Conservation (phyloP, 2,113 vertebrate species). For the Corythoichthys haematopterus region DNA sequence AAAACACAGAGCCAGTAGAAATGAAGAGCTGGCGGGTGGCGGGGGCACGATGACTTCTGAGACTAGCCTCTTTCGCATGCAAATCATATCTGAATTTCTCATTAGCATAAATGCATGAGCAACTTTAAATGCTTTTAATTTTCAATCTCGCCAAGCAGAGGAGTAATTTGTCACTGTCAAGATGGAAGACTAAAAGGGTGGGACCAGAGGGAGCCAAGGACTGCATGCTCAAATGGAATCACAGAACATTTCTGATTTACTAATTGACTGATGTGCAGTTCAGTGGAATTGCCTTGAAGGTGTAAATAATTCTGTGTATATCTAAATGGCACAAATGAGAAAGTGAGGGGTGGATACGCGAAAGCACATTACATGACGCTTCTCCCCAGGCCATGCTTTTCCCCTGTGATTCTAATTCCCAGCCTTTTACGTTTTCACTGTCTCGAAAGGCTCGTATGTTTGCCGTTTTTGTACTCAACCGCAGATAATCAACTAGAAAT, state of each 20-base stretch:
- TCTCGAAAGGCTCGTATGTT: constrained; percentile 50
- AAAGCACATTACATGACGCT: constrained; percentile 60
- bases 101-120: constrained; percentile 99
- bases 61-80: constrained; percentile 99
- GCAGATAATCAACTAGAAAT: constrained; percentile 63
- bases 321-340: constrained; percentile 75
- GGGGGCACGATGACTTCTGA: constrained; percentile 91
- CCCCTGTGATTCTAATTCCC: constrained; percentile 58
- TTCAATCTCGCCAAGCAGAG: constrained; percentile 98
- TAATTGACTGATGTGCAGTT: constrained; percentile 99
- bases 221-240: constrained; percentile 97
- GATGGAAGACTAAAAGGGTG: constrained; percentile 91
- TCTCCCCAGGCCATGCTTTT: constrained; percentile 57
- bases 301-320: constrained; percentile 96
- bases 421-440: constrained; percentile 44
- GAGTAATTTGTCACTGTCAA: constrained; percentile 99
- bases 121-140: constrained; percentile 99
- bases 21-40: constrained; percentile 70
- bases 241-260: constrained; percentile 98
- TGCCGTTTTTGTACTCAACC: constrained; percentile 59
- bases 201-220: constrained; percentile 84
- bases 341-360: constrained; percentile 56
- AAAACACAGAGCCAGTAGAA: constrained; percentile 78
- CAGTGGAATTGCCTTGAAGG: constrained; percentile 92
- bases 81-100: constrained; percentile 99